phyloP scores from a whole-genome alignment of 2,888 invertebrate genomes.

The Drosophila lutescens region DNA sequence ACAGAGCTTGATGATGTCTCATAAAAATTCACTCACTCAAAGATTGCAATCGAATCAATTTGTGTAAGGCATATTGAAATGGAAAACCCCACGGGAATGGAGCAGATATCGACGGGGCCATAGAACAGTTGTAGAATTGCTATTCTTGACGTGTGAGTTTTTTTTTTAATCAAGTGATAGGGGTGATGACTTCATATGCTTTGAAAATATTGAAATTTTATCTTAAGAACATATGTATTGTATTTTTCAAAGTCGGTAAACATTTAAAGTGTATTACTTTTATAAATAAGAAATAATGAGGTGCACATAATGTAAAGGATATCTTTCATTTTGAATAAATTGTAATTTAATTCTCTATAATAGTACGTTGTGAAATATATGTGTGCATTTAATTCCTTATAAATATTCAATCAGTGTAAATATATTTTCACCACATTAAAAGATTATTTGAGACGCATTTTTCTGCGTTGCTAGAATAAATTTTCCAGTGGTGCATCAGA shows the following conservation, averaged over 20 bases:
- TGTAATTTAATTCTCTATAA: neutral
- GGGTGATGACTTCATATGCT: neutral
- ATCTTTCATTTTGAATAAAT: neutral
- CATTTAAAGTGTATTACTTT: too few species aligned
- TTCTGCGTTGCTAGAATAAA: constrained; percentile 15
- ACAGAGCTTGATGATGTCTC: constrained; percentile 48
- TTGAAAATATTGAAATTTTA: too few species aligned
- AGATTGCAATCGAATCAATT: constrained; percentile 40
- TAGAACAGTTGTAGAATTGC: neutral
- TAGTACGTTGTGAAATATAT: neutral
- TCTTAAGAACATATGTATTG: too few species aligned
- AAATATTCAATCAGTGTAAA: constrained; percentile 22
- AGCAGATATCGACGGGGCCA: neutral
- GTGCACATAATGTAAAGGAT: neutral
- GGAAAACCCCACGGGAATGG: neutral
- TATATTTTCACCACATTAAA: constrained; percentile 16
- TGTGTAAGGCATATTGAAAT: constrained; percentile 36
- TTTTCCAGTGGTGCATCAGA: constrained; percentile 26
- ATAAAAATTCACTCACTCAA: constrained; percentile 66
- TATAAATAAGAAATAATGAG: too few species aligned
- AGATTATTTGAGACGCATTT: constrained; percentile 25
- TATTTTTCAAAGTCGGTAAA: too few species aligned
- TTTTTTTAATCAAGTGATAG: neutral
- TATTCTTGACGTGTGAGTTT: neutral
- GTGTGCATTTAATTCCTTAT: constrained; percentile 11